Percentiles rank a stretch among this genome's conserved stretches.
Conservation (phyloP, 2,888 invertebrate species). For the Mechanitis messenoides region DNA sequence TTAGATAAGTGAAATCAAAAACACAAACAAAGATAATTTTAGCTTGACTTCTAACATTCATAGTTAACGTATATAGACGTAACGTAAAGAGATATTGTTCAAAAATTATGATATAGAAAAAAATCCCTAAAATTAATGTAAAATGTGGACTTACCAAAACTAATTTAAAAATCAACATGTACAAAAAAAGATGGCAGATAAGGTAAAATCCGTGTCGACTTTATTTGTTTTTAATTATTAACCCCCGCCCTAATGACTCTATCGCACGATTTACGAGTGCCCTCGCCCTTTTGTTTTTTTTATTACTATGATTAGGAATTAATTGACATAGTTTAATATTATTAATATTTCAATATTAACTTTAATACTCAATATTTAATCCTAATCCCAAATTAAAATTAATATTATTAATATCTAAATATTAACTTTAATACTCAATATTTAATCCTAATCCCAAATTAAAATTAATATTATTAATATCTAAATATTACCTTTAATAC, state of each 20-base stretch:
- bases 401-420: too few relatives aligned
- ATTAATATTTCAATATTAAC: background rate
- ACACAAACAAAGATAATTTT: too few relatives aligned
- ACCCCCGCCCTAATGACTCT: slow-evolving; percentile 73
- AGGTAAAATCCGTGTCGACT: slow-evolving; percentile 67
- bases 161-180: slow-evolving; percentile 38
- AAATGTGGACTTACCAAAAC: slow-evolving; percentile 12
- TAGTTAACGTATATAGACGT: too few relatives aligned
- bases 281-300: slow-evolving; percentile 60
- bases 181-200: slow-evolving; percentile 68
- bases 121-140: background rate
- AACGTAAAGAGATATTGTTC: background rate
- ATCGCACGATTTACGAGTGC: slow-evolving; percentile 67
- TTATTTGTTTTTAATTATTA: slow-evolving; percentile 77
- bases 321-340: slow-evolving; percentile 14
- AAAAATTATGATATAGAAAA: background rate
- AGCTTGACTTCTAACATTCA: too few relatives aligned
- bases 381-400: too few relatives aligned
- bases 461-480: too few relatives aligned
- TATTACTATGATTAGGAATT: slow-evolving; percentile 52
- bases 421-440: too few relatives aligned
- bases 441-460: too few relatives aligned
- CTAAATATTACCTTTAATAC: too few relatives aligned
- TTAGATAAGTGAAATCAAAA: too few relatives aligned
- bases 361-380: too few relatives aligned